Base-by-base conservation (phyloP, 2,888 invertebrate species). In the Melanotus villosus region DNA sequence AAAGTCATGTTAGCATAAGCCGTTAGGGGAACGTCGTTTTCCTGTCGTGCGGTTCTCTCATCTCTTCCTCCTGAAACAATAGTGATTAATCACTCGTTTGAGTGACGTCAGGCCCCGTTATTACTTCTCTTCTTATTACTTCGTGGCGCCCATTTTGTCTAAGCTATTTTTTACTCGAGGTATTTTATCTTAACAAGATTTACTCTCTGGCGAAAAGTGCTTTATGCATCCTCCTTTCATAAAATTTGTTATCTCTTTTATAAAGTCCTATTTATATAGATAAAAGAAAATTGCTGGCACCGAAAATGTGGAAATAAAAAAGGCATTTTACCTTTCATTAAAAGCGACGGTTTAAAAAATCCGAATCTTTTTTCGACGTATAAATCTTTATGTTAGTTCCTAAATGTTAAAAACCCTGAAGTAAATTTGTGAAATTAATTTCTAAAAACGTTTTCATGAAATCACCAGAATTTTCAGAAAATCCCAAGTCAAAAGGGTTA, bases 71-170 rank as follows among this genome's bases (percentile, higher is more conserved):
- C 65, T n/a, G 36, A 57, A 43, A 71, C 73, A 66, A 71, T 70
- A 60, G 71, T 69, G 69, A 73, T 73, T 73, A 73, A 73, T 73
- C 73, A 67, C 64, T 65, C 64, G 65, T 68, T 68, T 70, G 73
- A 71, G 64, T 68, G 65, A 65, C 65, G 68, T 63, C 68, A 56
- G 43, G 18, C 56, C n/a, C 64, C 43, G 65, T 65, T 65, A 57
- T 58, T 65, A 57, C 58, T 65, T 52, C 56, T 47, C 45, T 58
- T 50, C 45, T 65, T 57, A 56, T 65, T 65, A 65, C 65, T 56
- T 47, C 14, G 56, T 23, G 36, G 56, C 56, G 45, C 45, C 36
- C 65, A 65, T 65, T 65, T 65, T 47, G 41, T 57, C 36, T 57
- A 45, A 57, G 56, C 45, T 21, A 57, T 65, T 65, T 56, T 64